Evolutionary conservation across 1,140 invertebrate species (phyloP), one percentile per base, ranked within the genome.

Genomic region (Drosophila neocordata): DNA sequence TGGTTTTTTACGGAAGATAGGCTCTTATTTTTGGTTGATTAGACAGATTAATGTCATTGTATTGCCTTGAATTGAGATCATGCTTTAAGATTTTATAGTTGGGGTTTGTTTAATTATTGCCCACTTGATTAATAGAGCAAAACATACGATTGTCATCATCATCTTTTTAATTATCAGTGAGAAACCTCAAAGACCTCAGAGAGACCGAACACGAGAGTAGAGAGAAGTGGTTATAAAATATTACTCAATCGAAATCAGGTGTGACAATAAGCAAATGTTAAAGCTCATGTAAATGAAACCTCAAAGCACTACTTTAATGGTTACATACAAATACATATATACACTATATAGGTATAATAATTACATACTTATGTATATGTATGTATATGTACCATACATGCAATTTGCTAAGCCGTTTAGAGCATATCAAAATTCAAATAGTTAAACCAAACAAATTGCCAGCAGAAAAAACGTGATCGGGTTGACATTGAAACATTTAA

Each of bases 401-500:
- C 75, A 76, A 87, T 87, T 87, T 78, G 78, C 61, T 61, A 85
- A 73, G 83, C 82, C 88, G 69, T 87, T 87, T 87, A 82, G 68
- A 82, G 70, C 73, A 75, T 87, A 78, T 82, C 69, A 78, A 78
- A 82, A 78, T 83, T 60, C 18, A 74, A 77, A 48, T 48, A 8
- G 15, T 48, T 48, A 2, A 70, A 75, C 60, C 57, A 63, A 73
- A 79, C 82, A 87, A 87, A 87, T 87, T 88, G 83, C 71, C 63
- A 56, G 63, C 68, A 22, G 82, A 82, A 87, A 82, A 31, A 31
- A 69, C 82, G 82, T 87, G 82, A 82, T 55, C 71, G 56, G 65
- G 56, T 76, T 87, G 82, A 81, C 83, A 87, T 87, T 87, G 82
- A 85, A 87, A 85, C 66, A 65, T 55, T 34, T 22, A 44, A 44